Conservation (phyloP, 2,113 vertebrate species). For the Amazona guildingii region DNA sequence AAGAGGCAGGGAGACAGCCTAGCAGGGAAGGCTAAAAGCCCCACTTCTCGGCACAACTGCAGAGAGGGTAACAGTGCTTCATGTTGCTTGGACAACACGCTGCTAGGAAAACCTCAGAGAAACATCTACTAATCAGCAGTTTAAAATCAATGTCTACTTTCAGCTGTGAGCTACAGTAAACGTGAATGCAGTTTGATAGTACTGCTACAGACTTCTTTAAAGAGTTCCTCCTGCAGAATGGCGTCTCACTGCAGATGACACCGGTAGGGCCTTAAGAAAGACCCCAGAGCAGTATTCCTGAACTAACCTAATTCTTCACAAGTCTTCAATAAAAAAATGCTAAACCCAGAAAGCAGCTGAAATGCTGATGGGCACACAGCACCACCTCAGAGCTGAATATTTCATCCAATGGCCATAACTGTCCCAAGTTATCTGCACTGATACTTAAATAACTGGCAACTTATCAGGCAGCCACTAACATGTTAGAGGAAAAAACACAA, state of each 20-base stretch:
- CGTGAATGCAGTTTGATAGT: neutral
- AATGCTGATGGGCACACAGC: rapidly evolving
- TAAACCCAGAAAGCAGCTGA: neutral
- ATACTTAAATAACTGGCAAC: neutral
- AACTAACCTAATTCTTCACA: neutral
- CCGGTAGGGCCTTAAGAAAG: neutral
- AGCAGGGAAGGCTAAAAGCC: neutral
- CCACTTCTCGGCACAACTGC: neutral
- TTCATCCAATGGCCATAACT: neutral
- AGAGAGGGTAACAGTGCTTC: neutral
- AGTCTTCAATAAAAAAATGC: neutral
- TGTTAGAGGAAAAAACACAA: rapidly evolving
- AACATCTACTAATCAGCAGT: neutral
- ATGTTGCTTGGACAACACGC: neutral
- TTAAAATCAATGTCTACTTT: slow-evolving; percentile 21
- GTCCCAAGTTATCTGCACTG: neutral
- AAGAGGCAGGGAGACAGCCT: neutral
- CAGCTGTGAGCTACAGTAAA: neutral
- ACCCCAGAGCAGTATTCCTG: rapidly evolving
- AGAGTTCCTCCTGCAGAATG: neutral
- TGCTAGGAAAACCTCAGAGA: neutral
- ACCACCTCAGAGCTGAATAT: neutral
- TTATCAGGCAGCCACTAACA: neutral
- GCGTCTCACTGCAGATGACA: neutral
- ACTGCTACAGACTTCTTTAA: neutral